A percentile compares a stretch with the other conserved stretches of the same genome.
These are phyloP conservation scores for Cygnus buccinator DNA, from an alignment of 2,113 vertebrate species.

Conservation along the genomic window DNA sequence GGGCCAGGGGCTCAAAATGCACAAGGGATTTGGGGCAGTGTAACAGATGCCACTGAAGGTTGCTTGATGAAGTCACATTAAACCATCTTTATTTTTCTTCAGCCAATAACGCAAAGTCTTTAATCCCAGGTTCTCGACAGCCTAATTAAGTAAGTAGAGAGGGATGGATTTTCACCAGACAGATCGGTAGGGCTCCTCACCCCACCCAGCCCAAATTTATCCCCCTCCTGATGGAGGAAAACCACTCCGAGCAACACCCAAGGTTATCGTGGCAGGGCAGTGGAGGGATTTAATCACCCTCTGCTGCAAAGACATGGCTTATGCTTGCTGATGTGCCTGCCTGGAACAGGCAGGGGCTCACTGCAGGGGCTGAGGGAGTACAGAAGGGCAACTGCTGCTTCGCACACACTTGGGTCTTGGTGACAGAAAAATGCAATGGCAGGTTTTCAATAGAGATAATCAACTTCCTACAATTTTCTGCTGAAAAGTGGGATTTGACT, in stretches of 20 bases:
- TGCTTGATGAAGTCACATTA: slow-evolving; percentile 12
- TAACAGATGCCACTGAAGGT: background rate
- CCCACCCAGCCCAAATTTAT: background rate
- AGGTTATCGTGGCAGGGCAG: background rate
- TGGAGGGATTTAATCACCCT: background rate
- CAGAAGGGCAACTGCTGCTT: background rate
- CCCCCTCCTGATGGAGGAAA: background rate
- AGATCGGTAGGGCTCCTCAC: background rate
- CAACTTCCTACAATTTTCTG: background rate
- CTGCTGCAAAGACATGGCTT: rapidly evolving
- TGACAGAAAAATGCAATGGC: background rate
- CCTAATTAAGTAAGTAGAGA: background rate
- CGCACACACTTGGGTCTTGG: rapidly evolving
- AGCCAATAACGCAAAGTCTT: slow-evolving; percentile 18
- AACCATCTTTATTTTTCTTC: slow-evolving; percentile 15
- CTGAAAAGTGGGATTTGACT: background rate
- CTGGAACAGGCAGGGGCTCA: background rate
- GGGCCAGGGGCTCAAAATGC: slow-evolving; percentile 4
- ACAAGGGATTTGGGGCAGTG: background rate
- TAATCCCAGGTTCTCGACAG: slow-evolving; percentile 23
- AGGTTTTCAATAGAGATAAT: background rate
- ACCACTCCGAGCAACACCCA: background rate
- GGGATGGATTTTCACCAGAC: background rate
- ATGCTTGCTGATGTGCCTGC: background rate
- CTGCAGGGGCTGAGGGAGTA: background rate